Evolutionary conservation across 2,797 vertebrate species (phyloP).

Genomic region (Crocidura indochinensis): DNA sequence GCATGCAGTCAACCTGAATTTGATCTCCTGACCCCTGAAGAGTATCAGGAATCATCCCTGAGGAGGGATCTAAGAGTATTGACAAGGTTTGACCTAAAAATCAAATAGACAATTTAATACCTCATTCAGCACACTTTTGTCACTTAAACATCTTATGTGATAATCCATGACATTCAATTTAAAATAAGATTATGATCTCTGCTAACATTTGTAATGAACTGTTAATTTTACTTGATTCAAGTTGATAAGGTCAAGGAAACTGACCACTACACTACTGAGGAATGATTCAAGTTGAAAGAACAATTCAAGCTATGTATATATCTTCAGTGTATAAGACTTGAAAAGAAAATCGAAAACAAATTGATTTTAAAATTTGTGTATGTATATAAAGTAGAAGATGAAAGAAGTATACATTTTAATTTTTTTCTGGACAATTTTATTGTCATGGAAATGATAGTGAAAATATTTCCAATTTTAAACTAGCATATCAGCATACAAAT

Average conservation of each 20-base stretch:
- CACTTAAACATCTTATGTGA: slow-evolving; percentile 25
- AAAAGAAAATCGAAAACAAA: background rate
- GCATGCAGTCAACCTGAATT: no score
- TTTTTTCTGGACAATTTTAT: background rate
- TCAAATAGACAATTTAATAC: background rate
- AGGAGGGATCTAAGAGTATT: no score
- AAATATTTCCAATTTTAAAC: background rate
- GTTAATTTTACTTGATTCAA: background rate
- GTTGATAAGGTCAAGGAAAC: no score
- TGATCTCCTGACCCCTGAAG: no score
- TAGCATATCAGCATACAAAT: background rate
- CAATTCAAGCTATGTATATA: background rate
- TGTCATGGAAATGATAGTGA: background rate
- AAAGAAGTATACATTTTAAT: slow-evolving; percentile 33
- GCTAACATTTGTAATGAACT: background rate
- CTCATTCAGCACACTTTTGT: background rate
- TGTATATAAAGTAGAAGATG: background rate
- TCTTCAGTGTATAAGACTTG: background rate
- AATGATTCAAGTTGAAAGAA: no score
- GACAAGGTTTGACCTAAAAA: no score
- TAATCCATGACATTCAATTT: slow-evolving; percentile 6
- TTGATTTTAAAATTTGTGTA: background rate
- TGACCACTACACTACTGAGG: no score
- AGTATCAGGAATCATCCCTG: background rate
- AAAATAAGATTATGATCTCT: background rate